phyloP scores from a whole-genome alignment of 2,888 invertebrate species.

The Megastigmus dorsalis region DNA sequence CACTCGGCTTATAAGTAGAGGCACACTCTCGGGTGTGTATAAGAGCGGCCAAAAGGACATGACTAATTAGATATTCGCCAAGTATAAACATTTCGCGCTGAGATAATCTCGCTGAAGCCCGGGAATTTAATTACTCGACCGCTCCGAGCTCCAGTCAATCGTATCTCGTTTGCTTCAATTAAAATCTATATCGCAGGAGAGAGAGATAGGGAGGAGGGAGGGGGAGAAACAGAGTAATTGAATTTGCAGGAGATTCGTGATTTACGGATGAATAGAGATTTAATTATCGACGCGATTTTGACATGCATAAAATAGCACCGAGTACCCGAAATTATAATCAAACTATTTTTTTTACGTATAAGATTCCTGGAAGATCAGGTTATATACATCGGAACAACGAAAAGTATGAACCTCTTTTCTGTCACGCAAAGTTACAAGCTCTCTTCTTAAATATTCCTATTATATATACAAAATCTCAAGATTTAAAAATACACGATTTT shows the following conservation, averaged over 20 bases:
- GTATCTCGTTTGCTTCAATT: conserved; percentile 18
- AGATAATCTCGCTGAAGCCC: background rate
- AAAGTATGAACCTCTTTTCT: no score
- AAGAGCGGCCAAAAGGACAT: no score
- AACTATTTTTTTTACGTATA: background rate
- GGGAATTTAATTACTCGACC: conserved; percentile 9
- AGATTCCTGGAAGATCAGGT: no score
- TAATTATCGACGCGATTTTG: conserved; percentile 1
- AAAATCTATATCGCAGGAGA: background rate
- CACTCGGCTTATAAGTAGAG: background rate
- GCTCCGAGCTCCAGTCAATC: background rate
- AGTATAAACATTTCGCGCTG: background rate
- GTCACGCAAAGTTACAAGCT: no score
- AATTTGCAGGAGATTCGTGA: no score
- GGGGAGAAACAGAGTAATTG: no score
- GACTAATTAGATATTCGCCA: background rate
- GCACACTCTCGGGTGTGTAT: no score
- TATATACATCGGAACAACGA: no score
- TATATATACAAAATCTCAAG: no score
- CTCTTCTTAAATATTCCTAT: background rate
- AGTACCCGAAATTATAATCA: background rate
- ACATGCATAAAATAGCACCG: background rate
- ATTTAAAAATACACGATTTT: conserved; percentile 12
- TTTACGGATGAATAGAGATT: no score
- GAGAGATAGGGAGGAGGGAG: no score